Evolutionary conservation across 2,888 invertebrate species (phyloP).

Genomic region (Megamerina dolium): DNA sequence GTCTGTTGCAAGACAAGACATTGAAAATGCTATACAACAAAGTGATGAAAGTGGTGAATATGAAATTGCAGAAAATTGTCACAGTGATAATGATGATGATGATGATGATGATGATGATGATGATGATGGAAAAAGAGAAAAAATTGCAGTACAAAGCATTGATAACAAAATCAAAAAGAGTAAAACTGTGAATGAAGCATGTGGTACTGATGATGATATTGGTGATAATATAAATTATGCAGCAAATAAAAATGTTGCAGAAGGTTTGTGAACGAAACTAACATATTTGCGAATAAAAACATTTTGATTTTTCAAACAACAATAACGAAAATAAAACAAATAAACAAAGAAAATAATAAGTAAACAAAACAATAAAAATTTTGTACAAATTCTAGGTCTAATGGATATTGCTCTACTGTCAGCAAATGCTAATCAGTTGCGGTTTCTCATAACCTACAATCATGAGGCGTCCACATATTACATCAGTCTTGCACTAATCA

Average conservation of each 20-base stretch:
- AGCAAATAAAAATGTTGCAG: constrained; percentile 41
- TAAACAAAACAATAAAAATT: not conserved
- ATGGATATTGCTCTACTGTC: constrained; percentile 66
- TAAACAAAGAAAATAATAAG: not conserved
- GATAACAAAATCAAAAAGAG: not conserved
- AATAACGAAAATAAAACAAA: too few species aligned
- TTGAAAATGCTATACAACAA: too few species aligned
- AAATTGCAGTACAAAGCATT: not conserved
- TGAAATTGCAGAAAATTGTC: not conserved
- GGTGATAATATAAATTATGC: constrained; percentile 30
- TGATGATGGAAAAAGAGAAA: not conserved
- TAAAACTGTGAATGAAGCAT: not conserved
- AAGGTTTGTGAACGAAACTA: constrained; percentile 27
- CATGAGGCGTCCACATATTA: constrained; percentile 55
- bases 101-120: not conserved
- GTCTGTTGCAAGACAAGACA: too few species aligned
- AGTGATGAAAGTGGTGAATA: not conserved
- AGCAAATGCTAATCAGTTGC: constrained; percentile 64
- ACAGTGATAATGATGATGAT: not conserved
- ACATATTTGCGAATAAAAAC: not conserved
- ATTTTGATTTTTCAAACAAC: not conserved
- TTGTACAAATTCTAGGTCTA: constrained; percentile 51
- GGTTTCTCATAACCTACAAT: constrained; percentile 59
- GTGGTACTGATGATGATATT: not conserved
- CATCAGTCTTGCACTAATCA: constrained; percentile 55